A percentile compares a stretch with the other conserved stretches of the same genome.
Evolutionary conservation across 2,113 vertebrate species (phyloP).

Genomic region (Ranitomeya imitator): DNA sequence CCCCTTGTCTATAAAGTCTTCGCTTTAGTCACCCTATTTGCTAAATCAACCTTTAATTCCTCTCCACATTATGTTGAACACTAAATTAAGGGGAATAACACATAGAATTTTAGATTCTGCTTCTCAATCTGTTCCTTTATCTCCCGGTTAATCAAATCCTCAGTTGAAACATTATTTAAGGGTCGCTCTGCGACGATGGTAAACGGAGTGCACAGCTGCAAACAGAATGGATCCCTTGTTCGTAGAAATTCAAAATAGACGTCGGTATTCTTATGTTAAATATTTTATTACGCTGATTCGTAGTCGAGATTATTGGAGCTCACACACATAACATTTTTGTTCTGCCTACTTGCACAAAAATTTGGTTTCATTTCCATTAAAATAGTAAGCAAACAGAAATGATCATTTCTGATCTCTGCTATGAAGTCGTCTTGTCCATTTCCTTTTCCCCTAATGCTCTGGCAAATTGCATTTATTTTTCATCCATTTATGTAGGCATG

Average conservation of each 20-base stretch:
- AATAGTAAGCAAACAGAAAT: slow-evolving; percentile 45
- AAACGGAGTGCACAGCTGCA: slow-evolving; percentile 52
- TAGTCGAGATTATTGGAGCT: slow-evolving; percentile 35
- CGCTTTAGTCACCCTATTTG: not conserved
- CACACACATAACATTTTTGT: slow-evolving; percentile 35
- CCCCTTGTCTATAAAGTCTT: not conserved
- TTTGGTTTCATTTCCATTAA: slow-evolving; percentile 49
- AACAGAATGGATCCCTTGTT: slow-evolving; percentile 46
- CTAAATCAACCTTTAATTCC: slow-evolving; percentile 2
- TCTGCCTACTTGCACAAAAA: slow-evolving; percentile 38
- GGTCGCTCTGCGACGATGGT: slow-evolving; percentile 11
- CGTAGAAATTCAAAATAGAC: slow-evolving; percentile 16
- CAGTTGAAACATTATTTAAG: slow-evolving; percentile 32
- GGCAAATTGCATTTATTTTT: not conserved
- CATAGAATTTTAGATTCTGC: not conserved
- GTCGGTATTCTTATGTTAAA: slow-evolving; percentile 48
- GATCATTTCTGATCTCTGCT: slow-evolving; percentile 13
- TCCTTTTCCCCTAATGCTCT: not conserved
- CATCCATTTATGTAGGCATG: slow-evolving; percentile 3
- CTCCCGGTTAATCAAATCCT: slow-evolving; percentile 38
- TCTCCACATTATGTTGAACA: not conserved
- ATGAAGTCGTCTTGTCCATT: slow-evolving; percentile 28
- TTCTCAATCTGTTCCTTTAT: slow-evolving; percentile 6
- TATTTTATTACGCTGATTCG: slow-evolving; percentile 24
- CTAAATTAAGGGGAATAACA: slow-evolving; percentile 16